phyloP scores from a whole-genome alignment of 1,140 invertebrate genomes.

The Drosophila micromelanica region DNA sequence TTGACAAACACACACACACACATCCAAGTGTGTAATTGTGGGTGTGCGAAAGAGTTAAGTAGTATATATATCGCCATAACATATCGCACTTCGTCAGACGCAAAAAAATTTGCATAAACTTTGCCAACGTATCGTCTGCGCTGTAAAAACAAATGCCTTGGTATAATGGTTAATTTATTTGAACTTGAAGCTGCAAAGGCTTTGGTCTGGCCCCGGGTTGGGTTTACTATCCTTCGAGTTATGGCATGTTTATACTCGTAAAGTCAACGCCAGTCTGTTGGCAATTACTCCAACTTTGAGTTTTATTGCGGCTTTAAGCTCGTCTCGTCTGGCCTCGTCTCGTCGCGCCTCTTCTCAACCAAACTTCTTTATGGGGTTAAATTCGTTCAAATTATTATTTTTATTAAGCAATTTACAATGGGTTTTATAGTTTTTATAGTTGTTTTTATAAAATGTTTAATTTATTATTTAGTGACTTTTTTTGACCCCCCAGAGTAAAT shows the following conservation, averaged over 20 bases:
- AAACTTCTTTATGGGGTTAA: not conserved
- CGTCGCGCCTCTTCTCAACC: slow-evolving; percentile 3
- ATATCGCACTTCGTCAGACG: slow-evolving; percentile 60
- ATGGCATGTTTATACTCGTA: slow-evolving; percentile 60
- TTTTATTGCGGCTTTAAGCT: slow-evolving; percentile 57
- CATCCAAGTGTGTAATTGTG: not conserved
- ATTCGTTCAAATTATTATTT: no score
- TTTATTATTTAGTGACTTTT: no score
- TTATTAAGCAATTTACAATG: not conserved
- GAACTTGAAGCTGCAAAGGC: not conserved
- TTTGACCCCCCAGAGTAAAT: no score
- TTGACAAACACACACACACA: not conserved
- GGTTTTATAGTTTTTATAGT: not conserved
- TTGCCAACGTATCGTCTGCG: slow-evolving; percentile 44
- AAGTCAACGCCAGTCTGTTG: slow-evolving; percentile 40
- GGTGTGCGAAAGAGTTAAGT: not conserved
- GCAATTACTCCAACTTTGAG: slow-evolving; percentile 69
- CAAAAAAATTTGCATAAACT: slow-evolving; percentile 66
- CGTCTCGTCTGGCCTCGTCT: slow-evolving; percentile 15
- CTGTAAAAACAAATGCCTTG: slow-evolving; percentile 67
- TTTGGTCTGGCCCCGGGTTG: slow-evolving; percentile 4
- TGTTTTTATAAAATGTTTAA: not conserved
- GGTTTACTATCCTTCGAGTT: slow-evolving; percentile 42
- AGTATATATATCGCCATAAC: slow-evolving; percentile 14
- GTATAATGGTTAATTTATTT: slow-evolving; percentile 72